Base-by-base conservation (phyloP, 2,797 vertebrate genomes). In the Semaprochilodus insignis region DNA sequence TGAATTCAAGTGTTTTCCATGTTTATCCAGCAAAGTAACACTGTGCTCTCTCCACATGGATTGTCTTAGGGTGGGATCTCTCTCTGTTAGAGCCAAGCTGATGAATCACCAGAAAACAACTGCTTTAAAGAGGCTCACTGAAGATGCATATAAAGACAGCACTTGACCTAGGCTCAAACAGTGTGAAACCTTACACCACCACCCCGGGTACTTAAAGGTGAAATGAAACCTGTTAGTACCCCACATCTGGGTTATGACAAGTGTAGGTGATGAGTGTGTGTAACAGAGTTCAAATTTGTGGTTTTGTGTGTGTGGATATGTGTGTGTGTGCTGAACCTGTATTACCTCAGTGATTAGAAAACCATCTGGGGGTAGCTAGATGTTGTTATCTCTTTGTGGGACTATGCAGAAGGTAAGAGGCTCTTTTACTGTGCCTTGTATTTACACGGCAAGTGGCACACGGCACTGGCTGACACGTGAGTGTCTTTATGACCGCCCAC, bases 401-500 rank as follows among this genome's bases (percentile, higher is more conserved):
- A 72, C 52, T 82, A 36, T 4, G 34, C 80, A 44, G 0, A 72
- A 62, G 82, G 74, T 89, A 90, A 89, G 36, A 0, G 84, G 65
- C 70, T 67, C 14, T 87, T 93, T 92, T 90, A 92, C 59, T 34
- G 83, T 77, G 65, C 48, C 54, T 81, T 90, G 92, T 84, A 92
- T 67, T 76, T 54, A 73, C 36, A 11, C 23, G 88, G 87, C 88
- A 69, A 91, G 91, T 87, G 91, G 89, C 86, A 77, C 40, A 44
- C 5, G 54, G 51, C 76, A 36, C 55, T 69, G 66, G 74, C 80
- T 77, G 89, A 88, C 89, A 91, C 87, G 34, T 80, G 85, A 87
- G 78, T 48, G 73, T 78, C 85, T 92, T 93, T 92, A 92, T 60
- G 80, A 88, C 83, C 25, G 89, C 79, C 91, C 92, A 91, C 92